Base-by-base conservation (phyloP, 2,113 vertebrate genomes). In the Hassar affinis region DNA sequence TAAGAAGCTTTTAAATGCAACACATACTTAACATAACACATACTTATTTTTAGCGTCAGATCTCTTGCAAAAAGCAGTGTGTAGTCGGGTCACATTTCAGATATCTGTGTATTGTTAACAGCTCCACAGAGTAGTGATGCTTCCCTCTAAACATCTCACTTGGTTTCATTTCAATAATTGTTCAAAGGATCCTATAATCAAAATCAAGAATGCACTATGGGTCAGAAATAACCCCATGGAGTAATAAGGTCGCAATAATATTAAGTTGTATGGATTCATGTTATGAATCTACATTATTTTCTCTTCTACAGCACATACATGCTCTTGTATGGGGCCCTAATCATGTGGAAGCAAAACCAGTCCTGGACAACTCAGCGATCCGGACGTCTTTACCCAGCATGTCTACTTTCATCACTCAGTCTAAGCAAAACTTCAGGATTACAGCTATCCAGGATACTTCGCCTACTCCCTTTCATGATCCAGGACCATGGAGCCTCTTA, bases 351-450 rank as follows among this genome's bases (percentile, higher is more conserved):
- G 91, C 93, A 75, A 95, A 94, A 87, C 92, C 93, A 89, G 56
- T n/a, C 4, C 18, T 62, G 94, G 95, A 93, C 93, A 94, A 89
- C 91, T 82, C 94, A 15, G 92, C 94, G 52, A 93, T 94, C 89
- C 92, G 93, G 91, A 93, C 94, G 78, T 90, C 95, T 66, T 94
- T 99, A 51, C 97, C 98, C 4, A 86, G 97, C 91, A 97, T 98
- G 96, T 96, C 95, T 10, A 96, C 96, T 18, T 98, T 98, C 79
- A 95, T 98, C 90, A 95, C 91, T 1, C 87, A 94, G 35, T 94
- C 91, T 89, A 98, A 97, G 85, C 94, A 96, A 27, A 96, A 96
- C 88, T 96, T 98, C 83, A 93, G 94, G 90, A 95, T 97, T 62
- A 97, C 96, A 79, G 92, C 95, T 90, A 96, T 95, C 83, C 95